Conservation (phyloP, 2,113 vertebrate species). For the Hyaena hyaena region DNA sequence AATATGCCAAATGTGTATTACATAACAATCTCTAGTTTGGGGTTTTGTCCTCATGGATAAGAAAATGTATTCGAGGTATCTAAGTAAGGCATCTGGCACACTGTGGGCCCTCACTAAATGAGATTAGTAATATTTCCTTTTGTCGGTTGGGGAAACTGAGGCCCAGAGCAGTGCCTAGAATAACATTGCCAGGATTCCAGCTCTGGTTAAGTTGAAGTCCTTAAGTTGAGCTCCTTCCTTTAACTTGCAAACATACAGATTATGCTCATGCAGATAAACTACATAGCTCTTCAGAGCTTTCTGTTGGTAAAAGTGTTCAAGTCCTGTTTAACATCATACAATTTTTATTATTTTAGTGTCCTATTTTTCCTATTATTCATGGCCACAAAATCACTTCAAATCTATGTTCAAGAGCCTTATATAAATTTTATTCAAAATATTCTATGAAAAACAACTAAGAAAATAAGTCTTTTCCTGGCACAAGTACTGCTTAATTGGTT, state of each 20-base stretch:
- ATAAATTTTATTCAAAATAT: slow-evolving; percentile 34
- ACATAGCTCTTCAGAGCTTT: background rate
- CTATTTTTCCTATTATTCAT: background rate
- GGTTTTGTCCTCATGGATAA: background rate
- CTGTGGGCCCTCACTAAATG: background rate
- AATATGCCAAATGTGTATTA: background rate
- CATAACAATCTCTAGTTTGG: background rate
- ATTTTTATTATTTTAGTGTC: background rate
- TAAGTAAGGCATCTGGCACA: background rate
- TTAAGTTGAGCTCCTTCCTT: background rate
- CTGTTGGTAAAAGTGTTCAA: background rate
- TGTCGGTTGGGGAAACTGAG: background rate
- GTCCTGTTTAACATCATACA: background rate
- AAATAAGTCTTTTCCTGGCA: background rate
- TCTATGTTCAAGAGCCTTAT: background rate
- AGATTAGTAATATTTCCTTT: background rate
- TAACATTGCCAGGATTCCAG: background rate
- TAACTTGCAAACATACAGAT: background rate
- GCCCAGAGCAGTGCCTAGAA: background rate
- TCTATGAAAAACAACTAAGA: slow-evolving; percentile 35
- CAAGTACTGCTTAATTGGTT: background rate
- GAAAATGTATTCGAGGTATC: background rate
- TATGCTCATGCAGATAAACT: background rate
- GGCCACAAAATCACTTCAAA: slow-evolving; percentile 15
- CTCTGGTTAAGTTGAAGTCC: background rate